Evolutionary conservation across 2,888 invertebrate genomes (phyloP).

Genomic region (Isoperla grammatica): DNA sequence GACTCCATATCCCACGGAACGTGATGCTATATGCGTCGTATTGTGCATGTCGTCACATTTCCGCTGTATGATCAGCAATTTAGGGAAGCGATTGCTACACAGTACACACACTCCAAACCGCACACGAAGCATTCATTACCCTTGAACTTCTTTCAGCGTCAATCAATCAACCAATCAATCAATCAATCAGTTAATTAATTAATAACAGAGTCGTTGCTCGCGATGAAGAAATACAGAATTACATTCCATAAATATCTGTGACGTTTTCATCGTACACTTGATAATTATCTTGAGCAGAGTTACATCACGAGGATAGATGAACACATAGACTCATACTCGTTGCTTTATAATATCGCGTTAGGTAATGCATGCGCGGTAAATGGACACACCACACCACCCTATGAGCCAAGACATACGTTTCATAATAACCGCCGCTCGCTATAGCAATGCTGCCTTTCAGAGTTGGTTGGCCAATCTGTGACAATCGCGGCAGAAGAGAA

Average conservation of each 20-base stretch:
- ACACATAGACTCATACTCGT: neutral
- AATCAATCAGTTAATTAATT: too few species aligned
- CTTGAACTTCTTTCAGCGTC: too few species aligned
- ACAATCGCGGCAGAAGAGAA: slow-evolving; percentile 5
- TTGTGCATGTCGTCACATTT: too few species aligned
- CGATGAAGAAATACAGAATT: too few species aligned
- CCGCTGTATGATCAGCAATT: too few species aligned
- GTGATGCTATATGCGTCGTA: too few species aligned
- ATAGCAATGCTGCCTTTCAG: slow-evolving; percentile 8
- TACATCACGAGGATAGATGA: slow-evolving; percentile 1
- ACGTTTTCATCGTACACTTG: neutral
- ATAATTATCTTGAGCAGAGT: neutral
- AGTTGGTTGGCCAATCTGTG: slow-evolving; percentile 3
- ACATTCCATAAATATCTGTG: neutral
- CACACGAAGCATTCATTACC: too few species aligned
- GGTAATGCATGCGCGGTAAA: slow-evolving; percentile 13
- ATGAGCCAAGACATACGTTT: slow-evolving; percentile 14
- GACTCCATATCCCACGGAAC: too few species aligned
- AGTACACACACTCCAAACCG: too few species aligned
- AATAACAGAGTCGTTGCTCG: neutral
- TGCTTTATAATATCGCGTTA: slow-evolving; percentile 12
- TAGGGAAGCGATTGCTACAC: too few species aligned
- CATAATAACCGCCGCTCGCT: neutral
- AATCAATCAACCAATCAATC: too few species aligned
- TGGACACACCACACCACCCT: slow-evolving; percentile 13